phyloP scores from a whole-genome alignment of 2,113 vertebrate genomes.

The Riparia riparia region DNA sequence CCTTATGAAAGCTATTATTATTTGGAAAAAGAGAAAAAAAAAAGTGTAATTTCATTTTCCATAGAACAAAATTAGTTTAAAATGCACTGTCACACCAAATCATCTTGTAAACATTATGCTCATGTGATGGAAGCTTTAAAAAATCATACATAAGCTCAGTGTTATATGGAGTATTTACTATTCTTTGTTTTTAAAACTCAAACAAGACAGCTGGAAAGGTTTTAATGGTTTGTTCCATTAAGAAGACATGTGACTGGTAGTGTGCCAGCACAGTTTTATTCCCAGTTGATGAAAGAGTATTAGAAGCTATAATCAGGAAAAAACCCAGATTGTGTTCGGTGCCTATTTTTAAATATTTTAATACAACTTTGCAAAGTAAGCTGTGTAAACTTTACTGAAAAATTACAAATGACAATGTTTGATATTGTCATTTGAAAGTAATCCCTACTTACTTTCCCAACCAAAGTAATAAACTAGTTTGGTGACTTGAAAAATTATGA shows the following conservation, averaged over 20 bases:
- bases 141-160: background rate
- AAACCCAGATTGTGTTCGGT: background rate
- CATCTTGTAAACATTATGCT: background rate
- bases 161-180: background rate
- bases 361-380: background rate
- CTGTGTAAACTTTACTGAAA: background rate
- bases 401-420: background rate
- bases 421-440: background rate
- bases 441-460: background rate
- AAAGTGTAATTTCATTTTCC: background rate
- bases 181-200: slow-evolving; percentile 12
- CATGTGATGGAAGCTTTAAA: background rate
- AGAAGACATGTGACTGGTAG: background rate
- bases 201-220: background rate
- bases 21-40: background rate
- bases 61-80: background rate
- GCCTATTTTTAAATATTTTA: background rate
- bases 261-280: background rate
- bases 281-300: background rate
- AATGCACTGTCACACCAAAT: background rate
- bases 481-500: background rate
- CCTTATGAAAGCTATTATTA: background rate
- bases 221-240: slow-evolving; percentile 14
- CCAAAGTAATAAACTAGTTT: background rate
- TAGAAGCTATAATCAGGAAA: background rate